These are phyloP conservation scores for Leuciscus idus DNA, from an alignment of 2,113 vertebrate species.

Conservation along the genomic window DNA sequence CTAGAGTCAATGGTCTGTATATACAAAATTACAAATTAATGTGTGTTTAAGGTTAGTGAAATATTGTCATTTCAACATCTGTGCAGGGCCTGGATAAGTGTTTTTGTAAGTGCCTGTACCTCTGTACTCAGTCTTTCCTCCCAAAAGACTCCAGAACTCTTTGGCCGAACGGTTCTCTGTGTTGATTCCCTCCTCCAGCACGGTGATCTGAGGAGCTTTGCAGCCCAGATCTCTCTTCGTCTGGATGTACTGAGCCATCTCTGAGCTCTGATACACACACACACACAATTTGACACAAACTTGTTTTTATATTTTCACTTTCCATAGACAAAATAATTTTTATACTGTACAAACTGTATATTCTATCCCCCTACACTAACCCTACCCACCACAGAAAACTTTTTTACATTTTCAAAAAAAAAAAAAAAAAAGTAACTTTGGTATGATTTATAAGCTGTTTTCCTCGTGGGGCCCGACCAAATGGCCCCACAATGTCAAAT, in stretches of 20 bases:
- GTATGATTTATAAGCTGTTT: too few relatives aligned
- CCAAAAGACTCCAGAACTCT: slow-evolving; percentile 81
- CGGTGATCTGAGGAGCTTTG: slow-evolving; percentile 76
- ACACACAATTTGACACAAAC: too few relatives aligned
- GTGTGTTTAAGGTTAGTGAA: slow-evolving; percentile 31
- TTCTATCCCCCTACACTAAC: too few relatives aligned
- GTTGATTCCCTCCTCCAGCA: slow-evolving; percentile 81
- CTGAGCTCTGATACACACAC: slow-evolving; percentile 71
- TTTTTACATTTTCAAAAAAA: too few relatives aligned
- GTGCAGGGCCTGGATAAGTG: neutral
- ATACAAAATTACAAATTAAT: slow-evolving; percentile 14
- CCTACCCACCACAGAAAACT: too few relatives aligned
- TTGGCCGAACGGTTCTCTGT: slow-evolving; percentile 74
- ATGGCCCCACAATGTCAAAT: too few relatives aligned
- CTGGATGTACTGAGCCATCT: slow-evolving; percentile 80
- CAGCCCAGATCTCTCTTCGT: slow-evolving; percentile 80
- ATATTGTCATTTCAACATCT: slow-evolving; percentile 38
- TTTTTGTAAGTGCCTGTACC: slow-evolving; percentile 61
- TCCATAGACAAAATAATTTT: too few relatives aligned
- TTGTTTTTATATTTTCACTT: too few relatives aligned
- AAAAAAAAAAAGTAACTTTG: too few relatives aligned
- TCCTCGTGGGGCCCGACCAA: too few relatives aligned
- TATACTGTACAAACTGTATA: too few relatives aligned
- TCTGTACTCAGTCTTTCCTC: slow-evolving; percentile 75
- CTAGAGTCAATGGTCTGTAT: neutral